Evolutionary conservation across 1,140 invertebrate genomes (phyloP), one percentile per base, ranked within the genome.

Genomic region (Holotrichia oblita): DNA sequence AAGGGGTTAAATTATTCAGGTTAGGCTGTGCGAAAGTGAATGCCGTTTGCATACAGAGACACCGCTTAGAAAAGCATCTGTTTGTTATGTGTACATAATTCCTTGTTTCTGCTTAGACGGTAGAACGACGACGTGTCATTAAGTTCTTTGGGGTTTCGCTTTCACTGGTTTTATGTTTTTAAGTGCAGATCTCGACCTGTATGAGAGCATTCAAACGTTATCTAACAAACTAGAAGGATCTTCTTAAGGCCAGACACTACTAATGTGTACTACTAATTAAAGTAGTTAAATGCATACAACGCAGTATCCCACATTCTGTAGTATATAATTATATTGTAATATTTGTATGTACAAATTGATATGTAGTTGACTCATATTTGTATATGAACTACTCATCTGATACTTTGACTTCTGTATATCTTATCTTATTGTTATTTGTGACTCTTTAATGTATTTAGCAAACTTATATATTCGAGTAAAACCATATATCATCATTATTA

Each of bases 51-150:
- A 69, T 69, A 69, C 22, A 24, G 61, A 55, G 22, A 69, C 27
- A 27, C 61, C 27, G 61, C 61, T 69, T 27, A 34, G 22, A 69
- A 69, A 22, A 69, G 61, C 61, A 34, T 69, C 61, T 69, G 61
- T 69, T 69, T 69, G 61, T 69, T 69, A 69, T 69, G 61, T 69
- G 61, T 69, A 69, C 61, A 69, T 69, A 69, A 69, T 69, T 69
- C 61, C 20, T 34, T 69, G 61, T 69, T 69, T 69, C 22, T 14
- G 61, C 27, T 34, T 69, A 34, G 61, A 7, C 61, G 22, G 61
- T 55, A 55, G 48, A 55, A 55, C 48, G 61, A 48, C 44, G 44
- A 24, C 27, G 9, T 69, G 61, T 69, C 61, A 69, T 69, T 69
- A 69, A 69, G 27, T 69, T 69, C 27, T 69, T 69, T 55, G 48